Conservation (phyloP, 1,140 invertebrate species). For the Heliconius melpomene region DNA sequence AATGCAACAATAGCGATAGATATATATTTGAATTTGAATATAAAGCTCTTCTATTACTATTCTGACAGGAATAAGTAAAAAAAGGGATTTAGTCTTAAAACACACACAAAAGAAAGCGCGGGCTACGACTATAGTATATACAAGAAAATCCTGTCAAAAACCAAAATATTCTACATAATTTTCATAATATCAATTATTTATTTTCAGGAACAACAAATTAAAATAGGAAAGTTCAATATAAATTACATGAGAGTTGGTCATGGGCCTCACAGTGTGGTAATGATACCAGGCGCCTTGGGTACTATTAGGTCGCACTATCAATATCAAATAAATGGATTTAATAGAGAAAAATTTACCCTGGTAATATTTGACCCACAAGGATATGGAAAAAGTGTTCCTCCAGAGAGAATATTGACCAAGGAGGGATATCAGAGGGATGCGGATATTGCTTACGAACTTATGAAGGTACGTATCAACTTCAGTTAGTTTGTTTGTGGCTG, state of each 20-base stretch:
- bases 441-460: constrained; percentile 69
- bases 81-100: no score
- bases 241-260: constrained; percentile 88
- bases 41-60: no score
- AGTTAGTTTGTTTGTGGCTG: no score
- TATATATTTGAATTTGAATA: no score
- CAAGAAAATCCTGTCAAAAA: no score
- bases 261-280: constrained; percentile 85
- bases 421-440: constrained; percentile 89
- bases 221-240: constrained; percentile 82
- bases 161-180: no score
- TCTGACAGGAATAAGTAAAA: no score
- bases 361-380: constrained; percentile 93
- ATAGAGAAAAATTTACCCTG: constrained; percentile 86
- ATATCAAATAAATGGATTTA: constrained; percentile 40
- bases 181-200: not conserved
- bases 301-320: constrained; percentile 83
- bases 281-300: constrained; percentile 89
- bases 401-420: constrained; percentile 85
- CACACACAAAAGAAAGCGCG: no score
- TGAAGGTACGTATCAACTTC: constrained; percentile 73
- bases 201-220: constrained; percentile 68
- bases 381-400: constrained; percentile 91
- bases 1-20: no score
- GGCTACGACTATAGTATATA: no score